phyloP scores from a whole-genome alignment of 2,888 invertebrate species.

The Pantelozetes paolii region DNA sequence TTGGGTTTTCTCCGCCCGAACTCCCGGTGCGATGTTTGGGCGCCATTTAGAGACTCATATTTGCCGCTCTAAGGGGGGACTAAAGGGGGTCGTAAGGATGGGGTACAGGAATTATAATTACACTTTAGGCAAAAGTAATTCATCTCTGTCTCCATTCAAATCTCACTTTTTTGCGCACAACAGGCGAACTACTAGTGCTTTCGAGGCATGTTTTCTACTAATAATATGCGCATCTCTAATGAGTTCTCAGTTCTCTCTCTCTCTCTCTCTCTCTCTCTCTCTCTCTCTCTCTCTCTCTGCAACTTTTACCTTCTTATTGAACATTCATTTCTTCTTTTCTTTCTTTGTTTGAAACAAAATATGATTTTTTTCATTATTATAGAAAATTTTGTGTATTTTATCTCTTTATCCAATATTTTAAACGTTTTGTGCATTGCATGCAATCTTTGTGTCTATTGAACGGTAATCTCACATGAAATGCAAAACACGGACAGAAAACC shows the following conservation, averaged over 20 bases:
- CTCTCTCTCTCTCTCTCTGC: conserved; percentile 19
- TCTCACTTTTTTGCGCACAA: conserved; percentile 13
- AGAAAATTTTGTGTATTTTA: conserved; percentile 7
- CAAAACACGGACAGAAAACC: not conserved
- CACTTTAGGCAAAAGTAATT: conserved; percentile 14
- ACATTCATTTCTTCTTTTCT: not conserved
- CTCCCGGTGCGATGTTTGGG: conserved; percentile 9
- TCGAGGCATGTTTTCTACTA: not conserved
- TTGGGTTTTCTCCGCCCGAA: conserved; percentile 24
- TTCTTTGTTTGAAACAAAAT: not conserved
- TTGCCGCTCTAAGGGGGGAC: not conserved
- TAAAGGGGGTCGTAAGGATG: not conserved
- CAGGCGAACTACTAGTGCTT: not conserved
- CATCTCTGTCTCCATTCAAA: conserved; percentile 22
- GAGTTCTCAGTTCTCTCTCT: conserved; percentile 12
- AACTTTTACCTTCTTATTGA: not conserved
- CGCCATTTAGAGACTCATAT: conserved; percentile 9
- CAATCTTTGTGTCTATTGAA: conserved; percentile 4
- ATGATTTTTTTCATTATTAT: not conserved
- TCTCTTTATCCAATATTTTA: not conserved
- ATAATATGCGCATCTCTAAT: conserved; percentile 31
- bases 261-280: conserved; percentile 29
- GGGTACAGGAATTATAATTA: conserved; percentile 26
- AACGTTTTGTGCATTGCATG: not conserved
- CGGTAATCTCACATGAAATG: not conserved